Base-by-base conservation (phyloP, 2,888 invertebrate species). In the Sicus ferrugineus region DNA sequence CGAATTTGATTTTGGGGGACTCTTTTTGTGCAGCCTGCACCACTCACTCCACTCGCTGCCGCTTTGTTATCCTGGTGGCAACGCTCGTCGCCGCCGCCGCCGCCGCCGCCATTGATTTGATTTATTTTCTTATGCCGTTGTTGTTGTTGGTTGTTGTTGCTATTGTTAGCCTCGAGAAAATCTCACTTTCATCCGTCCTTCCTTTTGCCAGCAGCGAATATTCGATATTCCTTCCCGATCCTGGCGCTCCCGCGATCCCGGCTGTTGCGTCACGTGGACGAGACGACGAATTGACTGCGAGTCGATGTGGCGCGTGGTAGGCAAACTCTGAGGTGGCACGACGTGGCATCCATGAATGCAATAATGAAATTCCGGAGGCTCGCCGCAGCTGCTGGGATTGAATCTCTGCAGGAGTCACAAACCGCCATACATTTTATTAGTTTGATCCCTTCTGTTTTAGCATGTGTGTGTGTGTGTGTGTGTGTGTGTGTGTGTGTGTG, bases 301-400 rank as follows among this genome's bases (percentile, higher is more conserved):
- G 14, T n/a, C n/a, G n/a, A n/a, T n/a, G n/a, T 9, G 34, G 34
- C 34, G 34, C 14, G 19, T 23, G 38, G 42, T 26, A 11, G 34
- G 31, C 59, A 42, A 42, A 2, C 42, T 4, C 9, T 42, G 9
- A 14, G 14, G 14, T 42, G 42, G 42, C 9, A 42, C n/a, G n/a
- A n/a, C 5, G 46, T 34, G 16, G 23, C 42, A 21, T 21, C 11
- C 50, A 21, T 19, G 64, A 26, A 56, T 59, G 59, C 65, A 69
- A 64, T 69, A 67, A 70, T 70, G 67, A 70, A 70, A 67, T 70
- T 70, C 67, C 70, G 63, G 63, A 70, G 70, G 63, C 67, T 67
- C 46, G 48, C 46, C 48, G 38, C 50, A 54, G 56, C 61, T 59
- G 50, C 31, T 30, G 50, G 30, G 64, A 64, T 64, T 64, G 64